These are phyloP conservation scores for Cheilosia grossa DNA, from an alignment of 2,888 invertebrate species.

Conservation along the genomic window DNA sequence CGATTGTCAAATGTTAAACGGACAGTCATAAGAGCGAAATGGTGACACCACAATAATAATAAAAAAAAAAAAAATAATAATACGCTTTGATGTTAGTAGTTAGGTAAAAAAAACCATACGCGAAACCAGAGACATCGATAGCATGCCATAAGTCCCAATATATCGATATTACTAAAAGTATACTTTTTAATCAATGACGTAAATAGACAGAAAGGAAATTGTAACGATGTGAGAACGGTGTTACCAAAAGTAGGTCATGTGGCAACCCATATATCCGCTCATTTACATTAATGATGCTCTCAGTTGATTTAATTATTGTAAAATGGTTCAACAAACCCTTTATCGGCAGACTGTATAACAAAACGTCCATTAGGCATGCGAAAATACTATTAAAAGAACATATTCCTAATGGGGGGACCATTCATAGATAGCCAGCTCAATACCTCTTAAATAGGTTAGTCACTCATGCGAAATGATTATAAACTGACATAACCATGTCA, in stretches of 20 bases:
- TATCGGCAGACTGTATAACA: background rate
- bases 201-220: background rate
- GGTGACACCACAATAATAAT: too few species aligned
- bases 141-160: too few species aligned
- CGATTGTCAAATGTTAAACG: too few species aligned
- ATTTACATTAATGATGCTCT: background rate
- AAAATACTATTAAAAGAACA: conserved; percentile 9
- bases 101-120: too few species aligned
- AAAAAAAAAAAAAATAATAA: too few species aligned
- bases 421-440: conserved; percentile 20
- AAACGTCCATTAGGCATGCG: conserved; percentile 15
- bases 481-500: conserved; percentile 5
- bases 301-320: conserved; percentile 10
- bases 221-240: background rate
- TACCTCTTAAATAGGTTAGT: conserved; percentile 27
- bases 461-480: conserved; percentile 11
- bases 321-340: background rate
- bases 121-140: too few species aligned
- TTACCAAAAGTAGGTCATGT: background rate
- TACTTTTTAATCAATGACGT: background rate
- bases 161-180: background rate
- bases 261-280: background rate
- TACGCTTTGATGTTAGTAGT: too few species aligned
- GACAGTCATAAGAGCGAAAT: too few species aligned
- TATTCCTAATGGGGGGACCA: background rate